A percentile compares a stretch with the other conserved stretches of the same genome.
phyloP scores from a whole-genome alignment of 2,797 vertebrate species.

The Notoglanidium macrostoma region DNA sequence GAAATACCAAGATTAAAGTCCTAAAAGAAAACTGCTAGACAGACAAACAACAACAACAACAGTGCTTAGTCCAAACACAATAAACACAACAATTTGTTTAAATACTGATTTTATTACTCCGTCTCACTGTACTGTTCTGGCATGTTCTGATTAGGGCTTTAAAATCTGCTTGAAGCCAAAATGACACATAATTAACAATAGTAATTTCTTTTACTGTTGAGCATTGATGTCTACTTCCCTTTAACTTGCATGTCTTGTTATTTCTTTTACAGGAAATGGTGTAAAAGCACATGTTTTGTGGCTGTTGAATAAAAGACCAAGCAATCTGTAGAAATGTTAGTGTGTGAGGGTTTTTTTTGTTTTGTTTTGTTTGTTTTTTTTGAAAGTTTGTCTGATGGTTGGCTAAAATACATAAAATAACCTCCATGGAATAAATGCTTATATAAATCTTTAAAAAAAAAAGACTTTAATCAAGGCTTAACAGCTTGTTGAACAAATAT shows the following conservation, averaged over 20 bases:
- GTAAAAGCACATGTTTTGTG: constrained; percentile 15
- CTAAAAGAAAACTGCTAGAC: background rate
- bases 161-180: background rate
- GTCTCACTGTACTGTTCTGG: background rate
- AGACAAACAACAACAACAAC: background rate
- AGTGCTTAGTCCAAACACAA: background rate
- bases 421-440: background rate
- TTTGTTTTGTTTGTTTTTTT: background rate
- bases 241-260: constrained; percentile 11
- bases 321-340: constrained; percentile 13
- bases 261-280: constrained; percentile 39
- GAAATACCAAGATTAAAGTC: background rate
- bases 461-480: background rate
- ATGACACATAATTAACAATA: background rate
- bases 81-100: background rate
- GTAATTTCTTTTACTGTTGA: constrained; percentile 13
- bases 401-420: background rate
- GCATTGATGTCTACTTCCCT: background rate
- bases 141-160: background rate
- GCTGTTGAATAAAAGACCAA: constrained; percentile 26
- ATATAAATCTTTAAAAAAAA: background rate
- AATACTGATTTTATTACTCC: background rate
- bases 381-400: background rate
- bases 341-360: background rate
- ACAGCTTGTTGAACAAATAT: background rate